Conservation (phyloP, 2,888 invertebrate genomes). For the Octodonta nipae region DNA sequence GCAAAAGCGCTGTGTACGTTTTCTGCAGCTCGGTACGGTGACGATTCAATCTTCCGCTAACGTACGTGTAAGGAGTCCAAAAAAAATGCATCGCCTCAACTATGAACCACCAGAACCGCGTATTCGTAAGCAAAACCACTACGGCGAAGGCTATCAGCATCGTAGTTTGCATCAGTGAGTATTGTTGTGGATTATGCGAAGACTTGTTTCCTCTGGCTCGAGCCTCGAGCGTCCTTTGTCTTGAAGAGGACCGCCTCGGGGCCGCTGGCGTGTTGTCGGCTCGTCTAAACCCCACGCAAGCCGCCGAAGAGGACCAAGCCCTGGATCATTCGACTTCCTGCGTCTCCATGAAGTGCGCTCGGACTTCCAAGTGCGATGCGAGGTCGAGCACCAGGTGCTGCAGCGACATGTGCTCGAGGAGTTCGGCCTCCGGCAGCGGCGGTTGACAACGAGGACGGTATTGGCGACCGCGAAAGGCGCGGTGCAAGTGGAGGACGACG, state of each 20-base stretch:
- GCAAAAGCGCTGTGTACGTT: too few relatives aligned
- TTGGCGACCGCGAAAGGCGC: constrained; percentile 70
- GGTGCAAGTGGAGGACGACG: constrained; percentile 75
- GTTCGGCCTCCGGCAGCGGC: constrained; percentile 70
- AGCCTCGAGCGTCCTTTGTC: too few relatives aligned
- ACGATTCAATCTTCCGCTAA: constrained; percentile 14
- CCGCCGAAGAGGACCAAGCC: constrained; percentile 37
- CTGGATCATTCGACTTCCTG: constrained; percentile 51
- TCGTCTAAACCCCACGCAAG: constrained; percentile 29
- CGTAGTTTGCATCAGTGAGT: constrained; percentile 11
- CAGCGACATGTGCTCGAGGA: constrained; percentile 71
- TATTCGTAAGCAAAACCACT: constrained; percentile 19
- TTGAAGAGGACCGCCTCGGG: constrained; percentile 21
- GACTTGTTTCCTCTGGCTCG: constrained; percentile 10
- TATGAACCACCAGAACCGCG: constrained; percentile 15
- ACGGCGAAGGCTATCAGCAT: constrained; percentile 19
- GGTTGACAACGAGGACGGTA: constrained; percentile 79
- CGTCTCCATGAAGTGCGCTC: constrained; percentile 52
- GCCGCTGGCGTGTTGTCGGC: too few relatives aligned
- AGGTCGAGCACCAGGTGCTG: constrained; percentile 70
- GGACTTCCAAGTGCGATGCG: constrained; percentile 66
- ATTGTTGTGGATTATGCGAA: too few relatives aligned
- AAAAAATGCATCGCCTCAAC: constrained; percentile 18
- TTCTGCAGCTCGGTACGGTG: neutral
- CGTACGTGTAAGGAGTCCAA: constrained; percentile 19